These are phyloP conservation scores for Tychaedon coryphoeus DNA, from an alignment of 2,113 vertebrate genomes.

Conservation along the genomic window DNA sequence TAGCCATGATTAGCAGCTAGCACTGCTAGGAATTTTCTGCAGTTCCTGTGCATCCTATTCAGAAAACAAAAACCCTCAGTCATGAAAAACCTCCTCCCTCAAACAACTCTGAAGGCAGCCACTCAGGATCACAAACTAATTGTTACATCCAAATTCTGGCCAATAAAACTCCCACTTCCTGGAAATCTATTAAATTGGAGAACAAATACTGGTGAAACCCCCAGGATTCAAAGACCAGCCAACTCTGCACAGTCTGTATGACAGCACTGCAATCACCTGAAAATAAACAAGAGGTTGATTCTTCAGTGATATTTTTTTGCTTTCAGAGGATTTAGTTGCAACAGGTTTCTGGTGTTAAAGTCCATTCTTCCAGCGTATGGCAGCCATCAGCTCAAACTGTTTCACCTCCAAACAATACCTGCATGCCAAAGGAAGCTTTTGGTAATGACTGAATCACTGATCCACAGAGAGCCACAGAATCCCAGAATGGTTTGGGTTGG, in stretches of 20 bases:
- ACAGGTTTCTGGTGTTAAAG: background rate
- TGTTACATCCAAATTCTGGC: background rate
- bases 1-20: background rate
- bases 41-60: background rate
- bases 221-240: background rate
- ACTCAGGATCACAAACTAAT: background rate
- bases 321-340: background rate
- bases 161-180: background rate
- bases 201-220: background rate
- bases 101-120: background rate
- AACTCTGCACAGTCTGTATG: background rate
- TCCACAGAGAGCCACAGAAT: background rate
- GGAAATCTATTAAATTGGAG: fast-evolving
- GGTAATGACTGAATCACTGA: background rate
- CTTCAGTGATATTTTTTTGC: background rate
- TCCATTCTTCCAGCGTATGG: background rate
- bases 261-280: background rate
- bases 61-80: background rate
- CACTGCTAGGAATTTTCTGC: background rate
- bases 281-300: background rate
- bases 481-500: background rate
- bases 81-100: background rate
- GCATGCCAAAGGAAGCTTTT: background rate
- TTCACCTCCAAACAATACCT: background rate
- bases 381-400: background rate